These are phyloP conservation scores for Antennarius maculatus DNA, from an alignment of 2,797 vertebrate species.

Conservation along the genomic window DNA sequence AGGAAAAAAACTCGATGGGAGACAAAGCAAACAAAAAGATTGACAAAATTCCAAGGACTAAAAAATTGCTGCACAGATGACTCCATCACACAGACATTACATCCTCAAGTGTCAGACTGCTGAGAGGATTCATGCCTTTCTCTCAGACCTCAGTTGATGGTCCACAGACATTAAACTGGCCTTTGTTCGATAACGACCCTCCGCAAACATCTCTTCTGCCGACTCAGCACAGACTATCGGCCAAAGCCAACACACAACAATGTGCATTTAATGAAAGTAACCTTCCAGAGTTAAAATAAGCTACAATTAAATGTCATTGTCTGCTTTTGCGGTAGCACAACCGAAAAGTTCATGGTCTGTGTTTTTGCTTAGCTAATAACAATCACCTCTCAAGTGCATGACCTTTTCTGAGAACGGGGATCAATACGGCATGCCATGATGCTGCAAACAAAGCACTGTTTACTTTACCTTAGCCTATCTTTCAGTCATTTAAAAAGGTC, in stretches of 20 bases:
- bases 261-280: slow-evolving; percentile 22
- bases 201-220: slow-evolving; percentile 38
- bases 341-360: slow-evolving; percentile 55
- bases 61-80: not conserved
- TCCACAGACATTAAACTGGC: slow-evolving; percentile 56
- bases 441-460: slow-evolving; percentile 75
- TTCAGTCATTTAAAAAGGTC: slow-evolving; percentile 80
- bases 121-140: slow-evolving; percentile 34
- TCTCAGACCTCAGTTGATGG: slow-evolving; percentile 54
- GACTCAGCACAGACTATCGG: slow-evolving; percentile 57
- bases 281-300: slow-evolving; percentile 20
- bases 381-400: slow-evolving; percentile 67
- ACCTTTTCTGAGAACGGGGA: slow-evolving; percentile 72
- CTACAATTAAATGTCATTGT: slow-evolving; percentile 50
- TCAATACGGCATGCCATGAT: slow-evolving; percentile 70
- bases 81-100: slow-evolving; percentile 21
- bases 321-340: slow-evolving; percentile 19
- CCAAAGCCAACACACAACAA: slow-evolving; percentile 16
- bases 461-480: slow-evolving; percentile 72
- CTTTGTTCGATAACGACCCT: slow-evolving; percentile 64
- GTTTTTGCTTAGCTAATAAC: slow-evolving; percentile 71
- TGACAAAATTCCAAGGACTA: slow-evolving; percentile 5
- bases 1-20: slow-evolving; percentile 10
- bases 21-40: not conserved
- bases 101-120: slow-evolving; percentile 24